Evolutionary conservation across 1,140 invertebrate species (phyloP).

Genomic region (Bathynomus jamesi): DNA sequence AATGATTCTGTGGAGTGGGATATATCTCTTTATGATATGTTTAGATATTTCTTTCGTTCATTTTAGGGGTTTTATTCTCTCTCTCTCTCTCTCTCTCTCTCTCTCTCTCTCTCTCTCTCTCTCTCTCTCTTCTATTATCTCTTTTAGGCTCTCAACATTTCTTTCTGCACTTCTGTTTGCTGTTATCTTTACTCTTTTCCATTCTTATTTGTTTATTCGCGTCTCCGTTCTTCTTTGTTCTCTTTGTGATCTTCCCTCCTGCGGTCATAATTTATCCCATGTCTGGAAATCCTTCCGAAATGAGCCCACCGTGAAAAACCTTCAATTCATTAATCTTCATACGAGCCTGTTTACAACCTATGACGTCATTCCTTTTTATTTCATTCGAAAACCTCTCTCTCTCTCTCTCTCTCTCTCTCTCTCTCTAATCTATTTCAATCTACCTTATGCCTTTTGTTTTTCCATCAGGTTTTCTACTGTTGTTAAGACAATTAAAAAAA

Average conservation of each 20-base stretch:
- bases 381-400: too few species aligned
- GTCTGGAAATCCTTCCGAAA: not conserved
- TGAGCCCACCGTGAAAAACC: not conserved
- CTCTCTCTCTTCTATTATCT: not conserved
- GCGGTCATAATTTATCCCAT: not conserved
- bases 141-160: not conserved
- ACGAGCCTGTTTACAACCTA: not conserved
- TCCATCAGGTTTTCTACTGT: too few species aligned
- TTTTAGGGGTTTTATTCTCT: not conserved
- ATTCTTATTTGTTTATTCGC: not conserved
- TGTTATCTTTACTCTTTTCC: not conserved
- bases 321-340: not conserved
- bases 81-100: constrained; percentile 3
- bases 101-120: not conserved
- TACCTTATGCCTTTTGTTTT: too few species aligned
- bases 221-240: not conserved
- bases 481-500: too few species aligned
- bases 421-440: too few species aligned
- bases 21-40: too few species aligned
- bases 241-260: not conserved
- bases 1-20: too few species aligned
- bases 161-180: not conserved
- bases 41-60: too few species aligned
- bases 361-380: not conserved
- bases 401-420: too few species aligned